Evolutionary conservation across 2,113 vertebrate species (phyloP), one percentile per base, ranked within the genome.

Genomic region (Polypterus senegalus): DNA sequence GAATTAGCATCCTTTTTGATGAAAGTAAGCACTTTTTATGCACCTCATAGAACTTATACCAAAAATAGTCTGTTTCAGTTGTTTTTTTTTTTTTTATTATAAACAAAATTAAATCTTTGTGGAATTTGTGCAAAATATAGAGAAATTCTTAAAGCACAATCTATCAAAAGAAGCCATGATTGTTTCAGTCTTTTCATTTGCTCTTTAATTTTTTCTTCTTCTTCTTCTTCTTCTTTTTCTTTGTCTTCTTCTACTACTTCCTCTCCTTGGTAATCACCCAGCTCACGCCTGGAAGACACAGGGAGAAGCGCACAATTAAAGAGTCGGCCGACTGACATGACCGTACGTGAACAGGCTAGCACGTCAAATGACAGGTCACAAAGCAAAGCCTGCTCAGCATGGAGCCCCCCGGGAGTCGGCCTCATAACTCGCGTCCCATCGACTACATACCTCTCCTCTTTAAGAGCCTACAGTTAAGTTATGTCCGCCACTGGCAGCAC

Each of bases 61-160:
- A 92, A 93, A 92, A 93, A 94, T 90, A 92, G 87, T 63, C 44
- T 63, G 62, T 92, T 85, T 91, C 81, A 84, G 86, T 89, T 87
- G 86, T 88, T 91, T 87, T 27, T 27, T 27, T 27, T 27, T 27
- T 27, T 27, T 8, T 90, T 84, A 83, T 89, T 91, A 90, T 91
- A 88, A 92, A 91, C 88, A 86, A 92, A 82, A 84, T 88, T 88
- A 86, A 70, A 72, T 76, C 64, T 73, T 80, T 90, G 90, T 88
- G 92, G 89, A 91, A 90, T 86, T 88, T 92, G 89, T 91, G 89
- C 91, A 94, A 94, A 93, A 91, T 82, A 85, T 88, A 86, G 88
- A 91, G 88, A 83, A 88, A 88, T 91, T 89, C 84, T 88, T 88
- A 88, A 89, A 86, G 86, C 89, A 89, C 81, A 90, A 93, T 89